phyloP scores from a whole-genome alignment of 2,888 invertebrate species.

The Pyralis farinalis region DNA sequence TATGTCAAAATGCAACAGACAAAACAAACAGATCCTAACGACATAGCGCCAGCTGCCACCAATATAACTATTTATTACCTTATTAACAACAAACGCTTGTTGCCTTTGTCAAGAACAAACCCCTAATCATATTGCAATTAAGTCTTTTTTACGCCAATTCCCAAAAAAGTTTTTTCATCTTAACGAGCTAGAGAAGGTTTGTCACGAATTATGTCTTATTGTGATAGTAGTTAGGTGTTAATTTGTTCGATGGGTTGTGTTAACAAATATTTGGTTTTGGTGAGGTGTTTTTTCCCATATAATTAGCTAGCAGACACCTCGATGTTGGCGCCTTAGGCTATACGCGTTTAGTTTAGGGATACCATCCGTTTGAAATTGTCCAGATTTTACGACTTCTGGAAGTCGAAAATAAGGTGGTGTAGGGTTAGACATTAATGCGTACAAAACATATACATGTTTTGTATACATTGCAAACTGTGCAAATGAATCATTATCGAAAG shows the following conservation, averaged over 20 bases:
- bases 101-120: conserved; percentile 64
- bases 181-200: conserved; percentile 26
- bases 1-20: conserved; percentile 49
- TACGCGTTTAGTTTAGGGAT: conserved; percentile 31
- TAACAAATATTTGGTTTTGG: conserved; percentile 43
- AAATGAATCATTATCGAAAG: too few species aligned
- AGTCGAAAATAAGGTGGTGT: too few species aligned
- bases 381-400: background rate
- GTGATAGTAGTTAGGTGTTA: conserved; percentile 20
- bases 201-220: conserved; percentile 30
- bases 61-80: conserved; percentile 74
- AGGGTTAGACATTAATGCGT: too few species aligned
- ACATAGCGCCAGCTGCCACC: conserved; percentile 58
- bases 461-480: too few species aligned
- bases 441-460: too few species aligned
- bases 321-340: conserved; percentile 66
- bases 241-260: conserved; percentile 22
- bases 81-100: conserved; percentile 69
- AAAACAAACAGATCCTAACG: conserved; percentile 57
- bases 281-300: conserved; percentile 65
- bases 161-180: conserved; percentile 35
- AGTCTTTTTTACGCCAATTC: conserved; percentile 78
- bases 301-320: conserved; percentile 76
- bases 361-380: conserved; percentile 24
- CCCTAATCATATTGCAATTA: conserved; percentile 77